Percentiles rank a stretch among this genome's conserved stretches.
Evolutionary conservation across 2,888 invertebrate species (phyloP).

Genomic region (Drosophila percnosoma): DNA sequence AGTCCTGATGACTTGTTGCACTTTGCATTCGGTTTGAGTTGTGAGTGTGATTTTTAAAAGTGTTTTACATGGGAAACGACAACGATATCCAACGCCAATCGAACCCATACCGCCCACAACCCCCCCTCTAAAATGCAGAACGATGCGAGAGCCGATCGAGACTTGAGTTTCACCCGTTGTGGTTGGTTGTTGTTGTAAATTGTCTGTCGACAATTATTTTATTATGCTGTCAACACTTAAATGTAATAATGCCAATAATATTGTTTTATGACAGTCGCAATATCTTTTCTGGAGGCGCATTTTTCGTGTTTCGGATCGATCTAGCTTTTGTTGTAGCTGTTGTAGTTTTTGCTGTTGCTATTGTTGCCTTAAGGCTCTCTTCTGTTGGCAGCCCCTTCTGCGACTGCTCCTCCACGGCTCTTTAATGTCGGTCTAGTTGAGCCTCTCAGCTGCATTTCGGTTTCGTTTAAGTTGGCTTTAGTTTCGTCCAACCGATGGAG

Average conservation of each 20-base stretch:
- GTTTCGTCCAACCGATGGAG: constrained; percentile 61
- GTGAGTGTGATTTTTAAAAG: constrained; percentile 82
- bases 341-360: constrained; percentile 22
- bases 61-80: constrained; percentile 82
- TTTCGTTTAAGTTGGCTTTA: constrained; percentile 70
- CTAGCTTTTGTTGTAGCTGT: constrained; percentile 26
- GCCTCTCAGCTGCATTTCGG: constrained; percentile 66
- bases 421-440: constrained; percentile 79
- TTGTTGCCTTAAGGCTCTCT: constrained; percentile 47
- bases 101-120: background rate
- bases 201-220: constrained; percentile 84
- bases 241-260: constrained; percentile 83
- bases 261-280: constrained; percentile 81
- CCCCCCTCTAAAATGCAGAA: constrained; percentile 27
- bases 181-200: constrained; percentile 69
- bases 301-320: constrained; percentile 59
- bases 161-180: constrained; percentile 52
- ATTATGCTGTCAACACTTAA: constrained; percentile 84
- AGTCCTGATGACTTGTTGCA: constrained; percentile 72
- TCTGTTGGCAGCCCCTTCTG: constrained; percentile 14
- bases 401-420: constrained; percentile 53
- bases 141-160: constrained; percentile 44
- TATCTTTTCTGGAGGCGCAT: constrained; percentile 66
- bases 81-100: constrained; percentile 35
- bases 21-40: constrained; percentile 75